A percentile compares a stretch with the other conserved stretches of the same genome.
Conservation (phyloP, 2,888 invertebrate species). For the Brachypalpus laphriformis region DNA sequence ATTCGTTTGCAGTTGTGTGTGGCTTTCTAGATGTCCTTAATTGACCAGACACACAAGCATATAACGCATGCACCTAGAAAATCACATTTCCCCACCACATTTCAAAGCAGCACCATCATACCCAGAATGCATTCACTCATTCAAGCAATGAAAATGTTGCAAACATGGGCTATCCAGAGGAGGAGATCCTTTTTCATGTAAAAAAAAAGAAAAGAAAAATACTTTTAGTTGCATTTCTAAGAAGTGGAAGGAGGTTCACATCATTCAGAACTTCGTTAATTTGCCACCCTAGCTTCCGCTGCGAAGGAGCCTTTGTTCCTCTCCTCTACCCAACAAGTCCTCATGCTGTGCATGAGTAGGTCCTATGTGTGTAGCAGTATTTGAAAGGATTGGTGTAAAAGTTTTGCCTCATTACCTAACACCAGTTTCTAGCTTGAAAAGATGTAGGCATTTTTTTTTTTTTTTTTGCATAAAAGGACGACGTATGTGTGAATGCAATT, state of each 20-base stretch:
- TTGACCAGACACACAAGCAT: no score
- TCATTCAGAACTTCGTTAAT: constrained; percentile 60
- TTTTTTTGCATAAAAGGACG: constrained; percentile 32
- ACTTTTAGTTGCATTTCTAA: constrained; percentile 60
- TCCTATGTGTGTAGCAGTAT: constrained; percentile 30
- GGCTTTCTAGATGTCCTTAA: constrained; percentile 43
- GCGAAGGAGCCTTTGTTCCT: constrained; percentile 53
- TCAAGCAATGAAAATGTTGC: constrained; percentile 8
- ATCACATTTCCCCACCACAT: constrained; percentile 32
- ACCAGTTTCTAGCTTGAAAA: constrained; percentile 65
- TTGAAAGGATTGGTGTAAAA: constrained; percentile 68
- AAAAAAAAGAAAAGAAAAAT: constrained; percentile 21
- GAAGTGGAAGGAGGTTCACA: constrained; percentile 14
- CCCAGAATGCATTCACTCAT: not conserved
- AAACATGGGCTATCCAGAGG: not conserved
- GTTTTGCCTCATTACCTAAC: constrained; percentile 74
- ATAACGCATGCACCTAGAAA: constrained; percentile 38
- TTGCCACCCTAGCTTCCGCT: constrained; percentile 64
- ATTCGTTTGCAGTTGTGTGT: constrained; percentile 2
- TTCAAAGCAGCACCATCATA: not conserved
- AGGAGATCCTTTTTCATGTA: constrained; percentile 18
- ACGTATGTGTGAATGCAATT: constrained; percentile 23
- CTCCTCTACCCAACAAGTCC: not conserved
- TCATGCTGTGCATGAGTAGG: constrained; percentile 24
- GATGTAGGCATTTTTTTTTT: not conserved